A percentile compares a stretch with the other conserved stretches of the same genome.
Evolutionary conservation across 2,888 invertebrate species (phyloP).

Genomic region (Liopterus haemorrhoidalis): DNA sequence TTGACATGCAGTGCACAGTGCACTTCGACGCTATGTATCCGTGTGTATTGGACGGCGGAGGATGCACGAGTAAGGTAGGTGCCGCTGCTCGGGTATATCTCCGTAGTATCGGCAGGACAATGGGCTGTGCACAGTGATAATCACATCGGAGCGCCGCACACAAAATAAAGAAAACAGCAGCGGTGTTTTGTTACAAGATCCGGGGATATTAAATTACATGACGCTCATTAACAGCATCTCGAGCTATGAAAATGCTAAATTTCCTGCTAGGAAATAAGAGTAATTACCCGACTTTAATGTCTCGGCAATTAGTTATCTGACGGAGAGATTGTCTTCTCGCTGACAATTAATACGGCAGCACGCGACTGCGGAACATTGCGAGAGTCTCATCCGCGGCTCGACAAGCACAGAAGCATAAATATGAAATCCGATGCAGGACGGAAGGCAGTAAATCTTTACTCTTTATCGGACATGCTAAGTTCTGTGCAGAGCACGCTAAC

Average conservation of each 20-base stretch:
- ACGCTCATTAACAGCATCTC: constrained; percentile 30
- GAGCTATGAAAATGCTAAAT: constrained; percentile 31
- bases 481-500: constrained; percentile 13
- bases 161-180: constrained; percentile 18
- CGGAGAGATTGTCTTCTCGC: constrained; percentile 27
- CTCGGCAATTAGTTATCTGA: constrained; percentile 28
- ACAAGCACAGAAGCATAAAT: constrained; percentile 5
- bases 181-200: constrained; percentile 24
- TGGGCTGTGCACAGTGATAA: no score
- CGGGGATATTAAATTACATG: constrained; percentile 31
- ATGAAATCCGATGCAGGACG: constrained; percentile 4
- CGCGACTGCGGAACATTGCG: constrained; percentile 20
- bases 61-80: no score
- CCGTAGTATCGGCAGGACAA: no score
- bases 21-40: no score
- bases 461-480: constrained; percentile 36
- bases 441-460: constrained; percentile 34
- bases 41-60: no score
- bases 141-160: no score
- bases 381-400: constrained; percentile 1
- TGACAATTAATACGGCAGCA: constrained; percentile 22
- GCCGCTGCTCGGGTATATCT: no score
- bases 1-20: no score
- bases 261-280: constrained; percentile 32
- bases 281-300: constrained; percentile 30